phyloP scores from a whole-genome alignment of 2,888 invertebrate genomes.

The Mystacides longicornis region DNA sequence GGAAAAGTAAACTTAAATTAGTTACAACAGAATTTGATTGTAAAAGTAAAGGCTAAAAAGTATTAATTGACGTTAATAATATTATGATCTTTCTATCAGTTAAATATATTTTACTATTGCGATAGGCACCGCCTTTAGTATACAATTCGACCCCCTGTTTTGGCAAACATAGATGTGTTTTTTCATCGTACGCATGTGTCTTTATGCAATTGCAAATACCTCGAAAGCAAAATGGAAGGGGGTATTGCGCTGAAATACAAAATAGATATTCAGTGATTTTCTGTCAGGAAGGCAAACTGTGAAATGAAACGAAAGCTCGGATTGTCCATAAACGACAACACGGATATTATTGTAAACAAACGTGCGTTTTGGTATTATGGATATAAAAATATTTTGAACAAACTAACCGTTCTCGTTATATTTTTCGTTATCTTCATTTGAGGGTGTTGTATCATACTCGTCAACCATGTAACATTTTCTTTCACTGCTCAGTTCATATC shows the following conservation, averaged over 20 bases:
- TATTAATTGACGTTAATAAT: no score
- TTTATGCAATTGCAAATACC: slow-evolving; percentile 39
- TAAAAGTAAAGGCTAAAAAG: no score
- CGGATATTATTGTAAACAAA: no score
- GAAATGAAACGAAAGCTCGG: no score
- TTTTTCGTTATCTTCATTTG: slow-evolving; percentile 23
- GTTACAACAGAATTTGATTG: no score
- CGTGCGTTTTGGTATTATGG: no score
- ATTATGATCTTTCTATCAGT: background rate
- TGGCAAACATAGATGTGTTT: slow-evolving; percentile 34
- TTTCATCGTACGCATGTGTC: slow-evolving; percentile 35
- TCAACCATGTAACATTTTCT: slow-evolving; percentile 34
- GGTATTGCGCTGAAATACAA: slow-evolving; percentile 31
- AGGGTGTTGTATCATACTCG: slow-evolving; percentile 21
- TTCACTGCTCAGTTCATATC: slow-evolving; percentile 46
- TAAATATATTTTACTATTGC: background rate
- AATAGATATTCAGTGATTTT: slow-evolving; percentile 15
- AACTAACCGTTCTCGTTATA: slow-evolving; percentile 34
- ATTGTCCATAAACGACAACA: no score
- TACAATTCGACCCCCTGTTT: slow-evolving; percentile 32
- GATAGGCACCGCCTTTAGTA: slow-evolving; percentile 34
- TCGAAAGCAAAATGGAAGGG: slow-evolving; percentile 39
- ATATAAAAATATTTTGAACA: no score
- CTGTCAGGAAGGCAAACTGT: background rate
- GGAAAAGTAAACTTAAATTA: slow-evolving; percentile 31